Conservation (phyloP, 2,888 invertebrate genomes). For the Polydrusus cervinus region DNA sequence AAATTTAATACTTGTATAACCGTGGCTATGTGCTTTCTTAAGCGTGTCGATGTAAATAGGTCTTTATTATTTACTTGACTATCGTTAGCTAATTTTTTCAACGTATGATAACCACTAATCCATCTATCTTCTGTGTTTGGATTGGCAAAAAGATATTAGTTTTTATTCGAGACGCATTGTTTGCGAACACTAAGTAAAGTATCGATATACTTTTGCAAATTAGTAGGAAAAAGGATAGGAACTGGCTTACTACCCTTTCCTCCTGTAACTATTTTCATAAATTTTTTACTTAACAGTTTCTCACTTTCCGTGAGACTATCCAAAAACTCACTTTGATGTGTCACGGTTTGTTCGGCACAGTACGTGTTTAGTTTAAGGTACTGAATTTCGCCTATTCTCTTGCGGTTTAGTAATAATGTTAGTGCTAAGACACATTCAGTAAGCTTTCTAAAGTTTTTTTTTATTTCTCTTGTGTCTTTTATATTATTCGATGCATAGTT, state of each 20-base stretch:
- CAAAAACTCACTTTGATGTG: conserved; percentile 29
- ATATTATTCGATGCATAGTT: conserved; percentile 32
- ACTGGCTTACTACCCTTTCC: conserved; percentile 36
- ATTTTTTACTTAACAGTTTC: conserved; percentile 26
- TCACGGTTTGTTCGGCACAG: conserved; percentile 17
- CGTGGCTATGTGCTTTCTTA: conserved; percentile 59
- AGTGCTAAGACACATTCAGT: conserved; percentile 32
- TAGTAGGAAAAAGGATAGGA: conserved; percentile 24
- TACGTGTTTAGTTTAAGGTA: conserved; percentile 36
- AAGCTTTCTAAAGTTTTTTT: conserved; percentile 6
- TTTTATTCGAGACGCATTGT: conserved; percentile 43
- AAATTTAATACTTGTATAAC: conserved; percentile 53
- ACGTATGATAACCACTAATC: conserved; percentile 55
- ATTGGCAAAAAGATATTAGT: conserved; percentile 58
- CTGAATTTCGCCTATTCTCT: conserved; percentile 39
- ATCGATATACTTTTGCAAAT: conserved; percentile 20
- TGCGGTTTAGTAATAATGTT: conserved; percentile 36
- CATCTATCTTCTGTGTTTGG: conserved; percentile 49
- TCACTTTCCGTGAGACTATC: conserved; percentile 26
- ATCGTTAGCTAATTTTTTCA: conserved; percentile 57
- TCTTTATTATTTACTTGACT: conserved; percentile 51
- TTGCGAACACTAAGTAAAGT: conserved; percentile 8
- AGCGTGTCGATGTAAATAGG: conserved; percentile 52
- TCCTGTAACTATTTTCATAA: conserved; percentile 34
- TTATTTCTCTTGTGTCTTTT: conserved; percentile 4